Conservation (phyloP, 1,140 invertebrate species). For the Drosophila baimaii region DNA sequence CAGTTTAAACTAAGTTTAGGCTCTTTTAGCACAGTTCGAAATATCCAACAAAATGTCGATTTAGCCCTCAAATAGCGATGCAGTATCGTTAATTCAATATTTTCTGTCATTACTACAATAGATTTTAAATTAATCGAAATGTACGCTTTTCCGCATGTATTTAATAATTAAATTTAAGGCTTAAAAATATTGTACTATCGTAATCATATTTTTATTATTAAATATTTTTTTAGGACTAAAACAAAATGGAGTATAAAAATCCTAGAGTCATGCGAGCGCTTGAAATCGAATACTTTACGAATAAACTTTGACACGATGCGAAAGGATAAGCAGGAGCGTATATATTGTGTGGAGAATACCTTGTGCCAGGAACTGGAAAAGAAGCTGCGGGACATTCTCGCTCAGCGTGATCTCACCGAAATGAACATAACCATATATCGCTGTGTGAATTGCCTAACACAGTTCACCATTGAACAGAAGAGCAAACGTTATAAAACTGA, state of each 20-base stretch:
- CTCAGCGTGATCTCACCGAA: slow-evolving; percentile 85
- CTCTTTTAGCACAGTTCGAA: no score
- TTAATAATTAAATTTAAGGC: no score
- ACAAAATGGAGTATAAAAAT: slow-evolving; percentile 86
- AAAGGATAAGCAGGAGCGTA: slow-evolving; percentile 86
- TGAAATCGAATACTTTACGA: slow-evolving; percentile 85
- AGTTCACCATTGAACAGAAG: slow-evolving; percentile 86
- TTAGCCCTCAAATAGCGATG: no score
- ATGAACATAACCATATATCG: slow-evolving; percentile 86
- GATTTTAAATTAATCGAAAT: no score
- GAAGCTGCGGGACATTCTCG: slow-evolving; percentile 85
- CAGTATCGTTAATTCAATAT: no score
- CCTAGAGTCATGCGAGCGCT: slow-evolving; percentile 85
- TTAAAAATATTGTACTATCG: no score
- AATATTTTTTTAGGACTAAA: slow-evolving; percentile 83
- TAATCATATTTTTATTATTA: not conserved
- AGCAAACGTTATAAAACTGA: slow-evolving; percentile 39
- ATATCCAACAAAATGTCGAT: no score
- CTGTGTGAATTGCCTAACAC: slow-evolving; percentile 87
- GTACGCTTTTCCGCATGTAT: no score
- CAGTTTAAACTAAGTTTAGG: no score
- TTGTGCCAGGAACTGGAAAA: slow-evolving; percentile 86
- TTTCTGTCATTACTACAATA: no score
- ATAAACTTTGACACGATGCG: slow-evolving; percentile 87
- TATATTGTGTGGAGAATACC: slow-evolving; percentile 86